Evolutionary conservation across 2,797 vertebrate genomes (phyloP), one percentile per base, ranked within the genome.

Genomic region (Oophaga sylvatica): DNA sequence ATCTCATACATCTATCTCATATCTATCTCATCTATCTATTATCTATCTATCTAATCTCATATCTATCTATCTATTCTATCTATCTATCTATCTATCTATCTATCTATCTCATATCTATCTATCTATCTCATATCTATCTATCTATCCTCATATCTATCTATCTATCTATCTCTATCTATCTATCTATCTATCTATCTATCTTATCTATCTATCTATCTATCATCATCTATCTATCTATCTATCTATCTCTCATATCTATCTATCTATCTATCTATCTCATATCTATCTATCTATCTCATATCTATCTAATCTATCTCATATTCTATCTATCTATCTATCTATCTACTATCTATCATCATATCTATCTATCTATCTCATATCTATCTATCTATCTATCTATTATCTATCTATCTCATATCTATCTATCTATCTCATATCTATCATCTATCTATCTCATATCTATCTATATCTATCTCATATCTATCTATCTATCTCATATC

Each of bases 41-140:
- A 75, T 48, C 41, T 22, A n/a, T 22, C 71, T 22, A 75, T 22
- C 26, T 29, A 15, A n/a, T n/a, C n/a, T n/a, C n/a, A 0, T 31
- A 68, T 68, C 26, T 31, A 15, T 11, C n/a, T 26, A 26, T 26
- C 26, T 26, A 26, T 26, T 26, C 35, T n/a, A 41, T 41, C 35
- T 41, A 41, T 41, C 35, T n/a, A n/a, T n/a, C 0, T 65, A 65
- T 15, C 62, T 26, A 65, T 65, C 11, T n/a, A 65, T 12, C 63
- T 65, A 3, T 67, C 65, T 67, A 65, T n/a, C 22, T 65, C 5
- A 2, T 67, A 67, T 29, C n/a, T 26, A 67, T 15, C 3, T 29
- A 29, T 67, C 65, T 67, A 31, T 68, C 67, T 68, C n/a, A n/a
- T n/a, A 31, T 68, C 67, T 68, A 68, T 68, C 67, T 68, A 31